These are phyloP conservation scores for Microchrysa polita DNA, from an alignment of 2,888 invertebrate genomes.

Conservation along the genomic window DNA sequence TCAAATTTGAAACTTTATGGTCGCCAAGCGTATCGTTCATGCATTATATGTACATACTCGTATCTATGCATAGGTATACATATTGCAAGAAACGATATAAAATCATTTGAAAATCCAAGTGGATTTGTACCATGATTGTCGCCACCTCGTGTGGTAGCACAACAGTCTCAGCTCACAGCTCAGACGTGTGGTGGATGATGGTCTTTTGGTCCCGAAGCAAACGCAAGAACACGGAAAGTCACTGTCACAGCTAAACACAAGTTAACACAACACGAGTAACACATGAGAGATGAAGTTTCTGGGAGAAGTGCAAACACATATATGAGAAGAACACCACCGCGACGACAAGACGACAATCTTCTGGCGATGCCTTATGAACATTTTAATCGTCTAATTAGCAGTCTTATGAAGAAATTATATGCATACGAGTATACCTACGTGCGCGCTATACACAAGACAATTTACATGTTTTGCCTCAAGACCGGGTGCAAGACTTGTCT, in stretches of 20 bases:
- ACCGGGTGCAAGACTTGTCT: not conserved
- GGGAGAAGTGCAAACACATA: too few relatives aligned
- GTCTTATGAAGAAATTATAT: conserved; percentile 25
- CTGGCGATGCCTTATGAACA: conserved; percentile 18
- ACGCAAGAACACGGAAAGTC: not conserved
- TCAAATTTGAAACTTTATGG: conserved; percentile 37
- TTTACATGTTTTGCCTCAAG: conserved; percentile 10
- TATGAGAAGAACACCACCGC: not conserved
- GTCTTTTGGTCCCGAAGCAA: not conserved
- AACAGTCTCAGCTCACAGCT: too few relatives aligned
- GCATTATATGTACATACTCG: too few relatives aligned
- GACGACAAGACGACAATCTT: conserved; percentile 11
- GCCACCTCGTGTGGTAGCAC: not conserved
- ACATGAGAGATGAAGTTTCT: too few relatives aligned
- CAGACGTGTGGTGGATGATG: too few relatives aligned
- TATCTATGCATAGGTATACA: too few relatives aligned
- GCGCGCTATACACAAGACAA: conserved; percentile 9
- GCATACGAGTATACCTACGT: too few relatives aligned
- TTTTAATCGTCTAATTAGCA: conserved; percentile 36
- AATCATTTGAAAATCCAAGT: conserved; percentile 24
- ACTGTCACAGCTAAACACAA: too few relatives aligned
- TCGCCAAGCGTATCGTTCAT: not conserved
- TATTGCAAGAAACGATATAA: conserved; percentile 9
- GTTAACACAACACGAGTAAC: too few relatives aligned
- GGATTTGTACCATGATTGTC: conserved; percentile 20